These are phyloP conservation scores for Lycophotia porphyrea DNA, from an alignment of 2,888 invertebrate species.

Conservation along the genomic window DNA sequence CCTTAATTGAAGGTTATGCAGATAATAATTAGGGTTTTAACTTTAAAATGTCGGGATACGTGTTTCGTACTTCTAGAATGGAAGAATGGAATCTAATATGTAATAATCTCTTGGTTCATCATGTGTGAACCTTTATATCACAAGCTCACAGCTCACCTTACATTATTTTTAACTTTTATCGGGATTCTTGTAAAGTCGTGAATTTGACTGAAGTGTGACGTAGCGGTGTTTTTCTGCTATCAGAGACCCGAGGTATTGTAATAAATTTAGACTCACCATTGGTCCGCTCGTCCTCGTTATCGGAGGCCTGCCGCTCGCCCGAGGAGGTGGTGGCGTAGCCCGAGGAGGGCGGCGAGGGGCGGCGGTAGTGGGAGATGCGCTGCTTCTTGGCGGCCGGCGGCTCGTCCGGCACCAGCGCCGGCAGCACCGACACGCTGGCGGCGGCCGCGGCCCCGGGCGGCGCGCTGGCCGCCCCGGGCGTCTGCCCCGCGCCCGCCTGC, in stretches of 20 bases:
- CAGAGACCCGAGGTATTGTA: neutral
- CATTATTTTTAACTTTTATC: neutral
- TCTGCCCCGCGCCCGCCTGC: neutral
- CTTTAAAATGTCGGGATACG: neutral
- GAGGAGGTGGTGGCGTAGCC: conserved; percentile 87
- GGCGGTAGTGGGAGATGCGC: conserved; percentile 94
- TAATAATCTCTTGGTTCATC: neutral
- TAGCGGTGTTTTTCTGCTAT: neutral
- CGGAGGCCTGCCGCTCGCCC: conserved; percentile 89
- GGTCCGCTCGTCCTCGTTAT: conserved; percentile 88
- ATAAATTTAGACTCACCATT: conserved; percentile 64
- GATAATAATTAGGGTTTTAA: neutral
- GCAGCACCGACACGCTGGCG: conserved; percentile 77
- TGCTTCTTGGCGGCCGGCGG: conserved; percentile 93
- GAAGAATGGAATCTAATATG: neutral
- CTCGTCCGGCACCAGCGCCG: conserved; percentile 92
- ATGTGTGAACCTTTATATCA: neutral
- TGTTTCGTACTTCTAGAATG: neutral
- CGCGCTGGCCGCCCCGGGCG: neutral
- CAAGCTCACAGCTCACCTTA: neutral
- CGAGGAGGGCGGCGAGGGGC: conserved; percentile 88
- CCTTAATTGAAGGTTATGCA: neutral
- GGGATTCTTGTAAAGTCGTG: neutral
- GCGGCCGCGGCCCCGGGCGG: conserved; percentile 23
- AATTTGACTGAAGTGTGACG: neutral